Conservation (phyloP, 1,140 invertebrate genomes). For the Tetramorium parvispinum region DNA sequence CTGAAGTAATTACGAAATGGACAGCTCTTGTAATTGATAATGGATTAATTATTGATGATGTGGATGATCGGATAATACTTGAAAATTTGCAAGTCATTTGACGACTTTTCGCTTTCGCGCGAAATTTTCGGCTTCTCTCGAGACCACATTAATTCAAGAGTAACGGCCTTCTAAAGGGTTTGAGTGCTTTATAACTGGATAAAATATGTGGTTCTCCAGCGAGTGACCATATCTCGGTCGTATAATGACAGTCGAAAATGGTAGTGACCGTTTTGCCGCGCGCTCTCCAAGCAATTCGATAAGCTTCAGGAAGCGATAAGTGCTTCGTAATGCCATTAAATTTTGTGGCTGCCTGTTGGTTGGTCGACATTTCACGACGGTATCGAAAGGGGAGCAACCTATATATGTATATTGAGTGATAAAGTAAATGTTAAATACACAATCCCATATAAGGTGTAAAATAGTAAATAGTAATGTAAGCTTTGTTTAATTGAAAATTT, state of each 20-base stretch:
- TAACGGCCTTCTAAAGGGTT: constrained; percentile 57
- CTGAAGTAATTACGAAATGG: constrained; percentile 14
- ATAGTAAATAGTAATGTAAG: neutral
- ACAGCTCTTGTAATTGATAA: constrained; percentile 20
- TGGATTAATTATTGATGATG: constrained; percentile 21
- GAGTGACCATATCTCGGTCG: constrained; percentile 55
- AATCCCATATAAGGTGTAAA: neutral
- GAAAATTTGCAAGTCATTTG: constrained; percentile 31
- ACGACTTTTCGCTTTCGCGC: neutral
- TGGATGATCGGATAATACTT: neutral
- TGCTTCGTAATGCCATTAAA: constrained; percentile 65
- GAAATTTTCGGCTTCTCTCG: neutral
- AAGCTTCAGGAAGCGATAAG: constrained; percentile 53
- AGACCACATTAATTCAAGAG: constrained; percentile 55
- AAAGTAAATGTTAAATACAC: constrained; percentile 2
- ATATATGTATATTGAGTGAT: neutral
- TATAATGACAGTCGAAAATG: constrained; percentile 53
- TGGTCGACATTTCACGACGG: constrained; percentile 42
- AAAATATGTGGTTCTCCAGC: constrained; percentile 55
- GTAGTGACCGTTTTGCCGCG: constrained; percentile 14
- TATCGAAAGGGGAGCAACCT: constrained; percentile 2
- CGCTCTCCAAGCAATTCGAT: constrained; percentile 34
- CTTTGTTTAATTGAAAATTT: neutral
- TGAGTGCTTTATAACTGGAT: constrained; percentile 73
- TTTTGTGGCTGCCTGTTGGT: constrained; percentile 48